Base-by-base conservation (phyloP, 2,113 vertebrate genomes). In the Sisor rabdophorus region DNA sequence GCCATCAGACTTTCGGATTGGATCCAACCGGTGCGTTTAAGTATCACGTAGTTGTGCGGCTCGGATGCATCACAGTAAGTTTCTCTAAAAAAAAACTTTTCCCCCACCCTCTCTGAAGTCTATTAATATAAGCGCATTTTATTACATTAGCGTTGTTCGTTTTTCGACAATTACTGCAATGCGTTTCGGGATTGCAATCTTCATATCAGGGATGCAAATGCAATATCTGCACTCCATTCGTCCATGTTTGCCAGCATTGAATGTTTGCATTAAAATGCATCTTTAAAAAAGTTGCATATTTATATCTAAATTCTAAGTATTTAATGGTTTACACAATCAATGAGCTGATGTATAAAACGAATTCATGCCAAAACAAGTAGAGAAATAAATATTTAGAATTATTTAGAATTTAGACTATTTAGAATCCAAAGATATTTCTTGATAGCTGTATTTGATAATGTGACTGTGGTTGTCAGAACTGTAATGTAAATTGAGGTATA, bases 41-140 rank as follows among this genome's bases (percentile, higher is more conserved):
- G 72, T 1, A 53, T 63, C 73, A 13, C 40, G 28, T 15, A 63
- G 73, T 44, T 32, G 36, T 22, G 48, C 60, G 64, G 12, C 26
- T 2, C 15, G 19, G 20, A 32, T 55, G 5, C 16, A 15, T 40
- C 58, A 20, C 53, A 40, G 74, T 76, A 30, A 76, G 74, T 76
- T 47, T 22, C 28, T 17, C 16, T 12, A 44, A 36, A 63, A 67
- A 44, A 36, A 63, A 67, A 73, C 56, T 73, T 73, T 60, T 17
- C 16, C 12, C 54, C 15, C n/a, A 7, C 2, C 15, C n/a, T 5
- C 2, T 36, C 11, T n/a, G n/a, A 3, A n/a, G 12, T 40, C 60
- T 20, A 19, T 28, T 48, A 30, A 28, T 36, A 1, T n/a, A 32
- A 28, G 11, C 6, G 5, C 17, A n/a, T 53, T 30, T 28, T 1